Percentiles rank a stretch among this genome's conserved stretches.
Evolutionary conservation across 2,888 invertebrate species (phyloP).

Genomic region (Lumbricus terrestris): DNA sequence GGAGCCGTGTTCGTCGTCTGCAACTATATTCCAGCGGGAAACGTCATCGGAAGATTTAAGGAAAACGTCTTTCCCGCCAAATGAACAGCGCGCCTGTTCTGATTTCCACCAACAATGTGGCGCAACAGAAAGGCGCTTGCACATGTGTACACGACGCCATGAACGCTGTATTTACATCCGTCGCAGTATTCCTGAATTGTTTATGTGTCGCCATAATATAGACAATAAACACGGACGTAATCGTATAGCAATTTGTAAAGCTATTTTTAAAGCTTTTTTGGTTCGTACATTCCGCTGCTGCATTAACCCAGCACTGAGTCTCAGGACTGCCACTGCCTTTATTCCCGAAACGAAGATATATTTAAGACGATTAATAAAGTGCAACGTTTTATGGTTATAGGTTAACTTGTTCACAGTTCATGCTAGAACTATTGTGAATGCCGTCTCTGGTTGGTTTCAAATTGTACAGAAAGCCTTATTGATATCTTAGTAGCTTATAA

Average conservation of each 20-base stretch:
- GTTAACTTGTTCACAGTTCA: not conserved
- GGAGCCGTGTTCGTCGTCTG: conserved; percentile 78
- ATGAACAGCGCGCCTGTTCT: not conserved
- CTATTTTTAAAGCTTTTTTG: not conserved
- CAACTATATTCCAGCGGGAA: conserved; percentile 87
- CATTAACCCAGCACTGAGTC: not conserved
- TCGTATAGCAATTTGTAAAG: not conserved
- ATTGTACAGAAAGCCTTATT: not conserved
- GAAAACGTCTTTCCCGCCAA: conserved; percentile 66
- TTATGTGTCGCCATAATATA: not conserved
- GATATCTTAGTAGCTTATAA: not conserved
- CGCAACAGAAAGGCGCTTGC: not conserved
- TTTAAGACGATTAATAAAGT: not conserved
- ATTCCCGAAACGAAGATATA: not conserved
- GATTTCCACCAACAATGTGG: not conserved
- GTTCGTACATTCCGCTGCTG: not conserved
- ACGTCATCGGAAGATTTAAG: conserved; percentile 73
- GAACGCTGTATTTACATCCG: not conserved
- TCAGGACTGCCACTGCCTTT: not conserved
- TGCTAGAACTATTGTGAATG: not conserved
- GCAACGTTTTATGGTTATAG: not conserved
- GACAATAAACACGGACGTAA: not conserved
- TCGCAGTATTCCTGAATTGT: conserved; percentile 3
- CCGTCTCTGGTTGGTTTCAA: not conserved
- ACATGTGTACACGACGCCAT: not conserved